A percentile compares a stretch with the other conserved stretches of the same genome.
phyloP scores from a whole-genome alignment of 2,888 invertebrate genomes.

The Limnephilus auricula region DNA sequence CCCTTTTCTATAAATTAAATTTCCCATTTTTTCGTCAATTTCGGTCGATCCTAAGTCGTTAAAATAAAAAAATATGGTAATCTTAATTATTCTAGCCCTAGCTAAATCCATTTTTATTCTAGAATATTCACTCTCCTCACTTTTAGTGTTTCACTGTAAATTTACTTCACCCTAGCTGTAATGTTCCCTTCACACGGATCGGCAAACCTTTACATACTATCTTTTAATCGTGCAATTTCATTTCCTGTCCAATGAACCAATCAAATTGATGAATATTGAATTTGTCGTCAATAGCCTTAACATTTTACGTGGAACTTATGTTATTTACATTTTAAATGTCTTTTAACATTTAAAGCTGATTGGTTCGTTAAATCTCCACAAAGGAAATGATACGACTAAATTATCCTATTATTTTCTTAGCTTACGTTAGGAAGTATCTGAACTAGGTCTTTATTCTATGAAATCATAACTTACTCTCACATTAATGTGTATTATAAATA shows the following conservation, averaged over 20 bases:
- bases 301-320: no score
- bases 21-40: conserved; percentile 47
- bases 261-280: no score
- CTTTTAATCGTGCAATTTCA: no score
- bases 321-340: no score
- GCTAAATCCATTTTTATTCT: conserved; percentile 23
- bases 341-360: background rate
- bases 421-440: background rate
- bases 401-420: background rate
- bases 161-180: background rate
- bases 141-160: conserved; percentile 5
- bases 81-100: conserved; percentile 19
- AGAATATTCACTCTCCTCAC: conserved; percentile 19
- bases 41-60: conserved; percentile 26
- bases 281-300: no score
- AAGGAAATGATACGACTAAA: background rate
- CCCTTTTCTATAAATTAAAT: conserved; percentile 32
- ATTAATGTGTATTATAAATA: conserved; percentile 2
- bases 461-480: background rate
- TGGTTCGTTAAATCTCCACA: background rate
- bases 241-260: no score
- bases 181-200: background rate
- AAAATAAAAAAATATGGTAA: background rate
- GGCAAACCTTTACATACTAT: background rate
- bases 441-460: background rate